These are phyloP conservation scores for Pristiophorus japonicus DNA, from an alignment of 2,113 vertebrate genomes.

Conservation along the genomic window DNA sequence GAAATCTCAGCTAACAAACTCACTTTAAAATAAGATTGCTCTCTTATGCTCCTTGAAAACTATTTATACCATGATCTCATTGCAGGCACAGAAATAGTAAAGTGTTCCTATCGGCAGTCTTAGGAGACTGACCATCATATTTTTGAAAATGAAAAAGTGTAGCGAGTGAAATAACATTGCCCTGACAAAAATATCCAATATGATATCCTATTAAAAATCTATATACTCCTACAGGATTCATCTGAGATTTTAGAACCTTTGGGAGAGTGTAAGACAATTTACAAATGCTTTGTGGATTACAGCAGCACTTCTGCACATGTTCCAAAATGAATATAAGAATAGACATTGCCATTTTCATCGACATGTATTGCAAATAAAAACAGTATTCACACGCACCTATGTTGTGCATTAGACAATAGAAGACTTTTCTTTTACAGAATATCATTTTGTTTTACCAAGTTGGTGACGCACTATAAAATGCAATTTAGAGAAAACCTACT, in stretches of 20 bases:
- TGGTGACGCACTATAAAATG: background rate
- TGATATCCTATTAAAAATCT: background rate
- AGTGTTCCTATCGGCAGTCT: slow-evolving; percentile 11
- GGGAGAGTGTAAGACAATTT: background rate
- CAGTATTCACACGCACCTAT: background rate
- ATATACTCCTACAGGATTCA: background rate
- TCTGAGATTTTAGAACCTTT: background rate
- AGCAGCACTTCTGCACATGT: background rate
- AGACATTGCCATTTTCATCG: background rate
- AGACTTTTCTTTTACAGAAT: background rate
- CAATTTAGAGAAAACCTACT: background rate
- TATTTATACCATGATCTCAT: background rate
- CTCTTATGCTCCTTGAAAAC: background rate
- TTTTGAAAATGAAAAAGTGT: slow-evolving; percentile 9
- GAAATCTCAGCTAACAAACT: background rate
- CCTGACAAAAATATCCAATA: slow-evolving; percentile 14
- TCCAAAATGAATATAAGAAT: background rate
- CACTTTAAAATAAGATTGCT: slow-evolving; percentile 17
- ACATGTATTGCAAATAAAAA: background rate
- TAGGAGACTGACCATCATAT: background rate
- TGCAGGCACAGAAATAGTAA: background rate
- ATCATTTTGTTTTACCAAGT: background rate
- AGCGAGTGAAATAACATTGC: slow-evolving; percentile 29
- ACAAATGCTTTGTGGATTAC: slow-evolving; percentile 8
- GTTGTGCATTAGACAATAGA: background rate